These are phyloP conservation scores for Timandra comae DNA, from an alignment of 2,888 invertebrate genomes.

Conservation along the genomic window DNA sequence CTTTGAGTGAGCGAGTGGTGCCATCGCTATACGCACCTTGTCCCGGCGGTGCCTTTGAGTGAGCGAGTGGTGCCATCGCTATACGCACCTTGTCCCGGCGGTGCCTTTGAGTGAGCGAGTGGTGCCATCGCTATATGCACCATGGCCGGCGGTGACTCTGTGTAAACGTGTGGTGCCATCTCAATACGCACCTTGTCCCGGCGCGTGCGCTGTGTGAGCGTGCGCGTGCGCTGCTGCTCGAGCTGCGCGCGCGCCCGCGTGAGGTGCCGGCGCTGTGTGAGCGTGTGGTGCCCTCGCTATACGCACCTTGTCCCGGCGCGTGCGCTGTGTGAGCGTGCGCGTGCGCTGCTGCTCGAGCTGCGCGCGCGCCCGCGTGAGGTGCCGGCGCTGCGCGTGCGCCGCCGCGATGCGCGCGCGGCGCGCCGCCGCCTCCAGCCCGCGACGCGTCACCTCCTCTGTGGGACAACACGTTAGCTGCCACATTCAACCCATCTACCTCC, in stretches of 20 bases:
- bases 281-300: slow-evolving; percentile 12
- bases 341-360: slow-evolving; percentile 54
- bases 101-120: slow-evolving; percentile 64
- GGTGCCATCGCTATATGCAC: too few relatives aligned
- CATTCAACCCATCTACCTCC: too few relatives aligned
- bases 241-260: slow-evolving; percentile 63
- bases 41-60: too few relatives aligned
- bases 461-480: too few relatives aligned
- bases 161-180: too few relatives aligned
- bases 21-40: too few relatives aligned
- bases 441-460: not conserved
- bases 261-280: slow-evolving; percentile 69
- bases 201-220: too few relatives aligned
- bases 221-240: slow-evolving; percentile 22
- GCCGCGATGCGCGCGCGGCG: slow-evolving; percentile 1
- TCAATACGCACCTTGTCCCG: too few relatives aligned
- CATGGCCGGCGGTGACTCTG: too few relatives aligned
- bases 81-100: too few relatives aligned
- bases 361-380: slow-evolving; percentile 15
- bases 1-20: too few relatives aligned
- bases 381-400: slow-evolving; percentile 11
- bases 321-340: slow-evolving; percentile 39
- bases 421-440: slow-evolving; percentile 13
- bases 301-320: slow-evolving; percentile 5
- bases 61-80: not conserved